Percentiles rank a stretch among this genome's conserved stretches.
phyloP scores from a whole-genome alignment of 2,113 vertebrate genomes.

The Cheilinus undulatus region DNA sequence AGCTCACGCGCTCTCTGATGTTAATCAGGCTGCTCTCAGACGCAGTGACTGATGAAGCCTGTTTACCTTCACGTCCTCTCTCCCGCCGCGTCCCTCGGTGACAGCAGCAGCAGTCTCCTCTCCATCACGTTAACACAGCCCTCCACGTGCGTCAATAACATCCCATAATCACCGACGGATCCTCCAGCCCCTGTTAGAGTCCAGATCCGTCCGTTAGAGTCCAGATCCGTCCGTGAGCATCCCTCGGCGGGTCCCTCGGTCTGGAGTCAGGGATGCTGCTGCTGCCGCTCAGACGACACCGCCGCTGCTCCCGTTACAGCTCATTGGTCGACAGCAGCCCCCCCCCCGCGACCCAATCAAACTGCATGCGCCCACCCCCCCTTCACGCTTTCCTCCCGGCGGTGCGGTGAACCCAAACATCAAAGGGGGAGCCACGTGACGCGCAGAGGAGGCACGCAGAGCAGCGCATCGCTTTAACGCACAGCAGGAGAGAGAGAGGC shows the following conservation, averaged over 20 bases:
- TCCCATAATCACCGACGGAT: background rate
- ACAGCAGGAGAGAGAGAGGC: background rate
- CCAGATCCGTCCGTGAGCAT: slow-evolving; percentile 15
- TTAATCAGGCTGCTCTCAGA: no score
- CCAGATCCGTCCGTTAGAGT: background rate
- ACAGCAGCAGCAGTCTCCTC: slow-evolving; percentile 8
- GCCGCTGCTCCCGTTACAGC: slow-evolving; percentile 52
- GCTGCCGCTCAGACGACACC: slow-evolving; percentile 25
- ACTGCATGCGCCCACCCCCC: slow-evolving; percentile 8
- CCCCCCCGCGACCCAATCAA: slow-evolving; percentile 27
- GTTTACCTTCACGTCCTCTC: slow-evolving; percentile 34
- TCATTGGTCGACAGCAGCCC: slow-evolving; percentile 48
- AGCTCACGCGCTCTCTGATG: no score
- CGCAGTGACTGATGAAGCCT: background rate
- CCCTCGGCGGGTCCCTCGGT: background rate
- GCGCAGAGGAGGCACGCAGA: background rate
- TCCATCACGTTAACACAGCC: slow-evolving; percentile 28
- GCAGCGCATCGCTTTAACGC: background rate
- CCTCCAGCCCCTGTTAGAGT: background rate
- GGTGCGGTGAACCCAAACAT: slow-evolving; percentile 28
- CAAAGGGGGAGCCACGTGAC: slow-evolving; percentile 24
- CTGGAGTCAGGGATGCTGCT: slow-evolving; percentile 45
- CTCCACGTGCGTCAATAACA: background rate
- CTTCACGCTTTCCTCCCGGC: background rate
- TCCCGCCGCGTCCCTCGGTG: background rate